phyloP scores from a whole-genome alignment of 2,113 vertebrate genomes.

The Pontoporia blainvillei region DNA sequence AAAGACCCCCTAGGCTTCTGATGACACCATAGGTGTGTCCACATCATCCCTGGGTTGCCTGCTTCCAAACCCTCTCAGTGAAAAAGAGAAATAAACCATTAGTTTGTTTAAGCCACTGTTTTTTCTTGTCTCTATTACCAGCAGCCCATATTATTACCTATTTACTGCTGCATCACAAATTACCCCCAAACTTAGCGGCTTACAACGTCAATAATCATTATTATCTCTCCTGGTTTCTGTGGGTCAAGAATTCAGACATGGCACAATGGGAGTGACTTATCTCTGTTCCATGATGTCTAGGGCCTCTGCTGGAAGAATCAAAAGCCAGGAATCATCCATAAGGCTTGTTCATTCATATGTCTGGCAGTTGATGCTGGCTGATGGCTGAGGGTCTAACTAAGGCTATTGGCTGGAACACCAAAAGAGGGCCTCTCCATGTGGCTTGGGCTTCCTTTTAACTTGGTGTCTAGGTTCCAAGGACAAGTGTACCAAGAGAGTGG shows the following conservation, averaged over 20 bases:
- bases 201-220: neutral
- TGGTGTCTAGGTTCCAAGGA: neutral
- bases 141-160: neutral
- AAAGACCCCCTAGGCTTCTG: neutral
- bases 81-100: neutral
- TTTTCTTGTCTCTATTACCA: neutral
- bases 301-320: neutral
- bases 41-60: neutral
- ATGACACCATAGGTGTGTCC: neutral
- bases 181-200: neutral
- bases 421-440: neutral
- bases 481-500: neutral
- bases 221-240: neutral
- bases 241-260: neutral
- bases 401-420: neutral
- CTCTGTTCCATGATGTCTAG: neutral
- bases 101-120: neutral
- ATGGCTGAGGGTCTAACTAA: neutral
- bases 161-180: neutral
- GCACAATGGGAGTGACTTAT: neutral
- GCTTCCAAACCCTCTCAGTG: neutral
- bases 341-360: neutral
- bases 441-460: neutral
- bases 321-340: neutral
- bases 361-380: neutral